phyloP scores from a whole-genome alignment of 2,113 vertebrate genomes.

The Phocoena phocoena region DNA sequence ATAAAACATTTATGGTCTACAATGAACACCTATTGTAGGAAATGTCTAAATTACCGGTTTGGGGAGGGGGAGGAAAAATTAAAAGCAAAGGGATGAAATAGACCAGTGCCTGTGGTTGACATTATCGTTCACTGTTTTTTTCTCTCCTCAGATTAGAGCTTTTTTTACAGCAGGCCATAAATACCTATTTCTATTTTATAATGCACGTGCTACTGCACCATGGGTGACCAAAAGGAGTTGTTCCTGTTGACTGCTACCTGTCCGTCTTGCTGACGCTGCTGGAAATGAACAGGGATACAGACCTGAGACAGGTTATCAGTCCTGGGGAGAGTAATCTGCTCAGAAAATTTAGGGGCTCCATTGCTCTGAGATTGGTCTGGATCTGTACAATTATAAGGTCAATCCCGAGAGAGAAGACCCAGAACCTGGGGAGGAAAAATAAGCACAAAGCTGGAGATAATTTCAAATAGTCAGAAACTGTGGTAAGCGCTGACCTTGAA shows the following conservation, averaged over 20 bases:
- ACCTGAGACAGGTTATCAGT: neutral
- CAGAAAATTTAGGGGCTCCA: neutral
- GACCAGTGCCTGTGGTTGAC: neutral
- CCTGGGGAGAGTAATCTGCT: neutral
- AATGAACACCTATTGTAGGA: neutral
- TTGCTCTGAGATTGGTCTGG: neutral
- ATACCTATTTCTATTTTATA: neutral
- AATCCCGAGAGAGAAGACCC: neutral
- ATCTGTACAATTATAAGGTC: neutral
- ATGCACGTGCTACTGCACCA: neutral
- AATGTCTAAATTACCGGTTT: neutral
- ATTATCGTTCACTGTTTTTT: neutral
- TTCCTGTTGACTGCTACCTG: neutral
- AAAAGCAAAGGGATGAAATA: neutral
- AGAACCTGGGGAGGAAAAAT: neutral
- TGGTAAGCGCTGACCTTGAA: neutral
- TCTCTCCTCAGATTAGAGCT: neutral
- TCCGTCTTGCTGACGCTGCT: neutral
- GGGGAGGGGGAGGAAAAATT: neutral
- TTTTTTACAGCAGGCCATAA: neutral
- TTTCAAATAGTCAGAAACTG: neutral
- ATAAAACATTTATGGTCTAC: constrained; percentile 22
- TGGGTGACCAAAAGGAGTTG: neutral
- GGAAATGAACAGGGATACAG: neutral
- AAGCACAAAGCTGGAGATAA: neutral